These are phyloP conservation scores for Polyodon spathula DNA, from an alignment of 2,113 vertebrate species.

Conservation along the genomic window DNA sequence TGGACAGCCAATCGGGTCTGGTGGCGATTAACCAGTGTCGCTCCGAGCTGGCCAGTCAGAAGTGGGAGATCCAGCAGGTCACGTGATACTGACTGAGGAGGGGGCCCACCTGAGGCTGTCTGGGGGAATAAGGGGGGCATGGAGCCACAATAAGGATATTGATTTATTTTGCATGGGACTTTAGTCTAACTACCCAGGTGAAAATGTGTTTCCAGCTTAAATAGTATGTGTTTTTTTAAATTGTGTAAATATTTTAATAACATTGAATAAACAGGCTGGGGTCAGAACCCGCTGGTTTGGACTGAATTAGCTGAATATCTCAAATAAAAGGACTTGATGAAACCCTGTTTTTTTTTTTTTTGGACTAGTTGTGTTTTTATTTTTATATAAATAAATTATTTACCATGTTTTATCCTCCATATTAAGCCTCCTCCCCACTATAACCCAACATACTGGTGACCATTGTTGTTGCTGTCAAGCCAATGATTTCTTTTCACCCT, in stretches of 20 bases:
- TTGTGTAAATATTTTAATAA: constrained; percentile 51
- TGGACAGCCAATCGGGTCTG: constrained; percentile 75
- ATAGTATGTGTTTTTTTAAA: constrained; percentile 42
- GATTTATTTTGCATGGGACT: constrained; percentile 59
- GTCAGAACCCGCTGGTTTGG: too few relatives aligned
- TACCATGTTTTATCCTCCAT: too few relatives aligned
- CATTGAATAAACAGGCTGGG: constrained; percentile 28
- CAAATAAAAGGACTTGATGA: too few relatives aligned
- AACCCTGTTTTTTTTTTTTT: too few relatives aligned
- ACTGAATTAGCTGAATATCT: too few relatives aligned
- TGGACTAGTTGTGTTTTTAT: too few relatives aligned
- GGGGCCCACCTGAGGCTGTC: neutral
- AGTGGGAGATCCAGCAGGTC: constrained; percentile 85
- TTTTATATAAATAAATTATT: too few relatives aligned
- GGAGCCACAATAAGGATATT: constrained; percentile 24
- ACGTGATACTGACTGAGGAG: constrained; percentile 57
- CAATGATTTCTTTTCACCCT: too few relatives aligned
- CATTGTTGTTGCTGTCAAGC: too few relatives aligned
- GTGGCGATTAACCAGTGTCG: constrained; percentile 75
- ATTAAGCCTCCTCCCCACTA: too few relatives aligned
- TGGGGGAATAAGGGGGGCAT: neutral
- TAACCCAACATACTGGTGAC: too few relatives aligned
- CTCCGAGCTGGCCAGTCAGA: constrained; percentile 71
- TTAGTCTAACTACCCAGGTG: constrained; percentile 15
- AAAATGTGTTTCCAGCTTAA: constrained; percentile 41